Conservation (phyloP, 2,113 vertebrate genomes). For the Gambusia holbrooki region DNA sequence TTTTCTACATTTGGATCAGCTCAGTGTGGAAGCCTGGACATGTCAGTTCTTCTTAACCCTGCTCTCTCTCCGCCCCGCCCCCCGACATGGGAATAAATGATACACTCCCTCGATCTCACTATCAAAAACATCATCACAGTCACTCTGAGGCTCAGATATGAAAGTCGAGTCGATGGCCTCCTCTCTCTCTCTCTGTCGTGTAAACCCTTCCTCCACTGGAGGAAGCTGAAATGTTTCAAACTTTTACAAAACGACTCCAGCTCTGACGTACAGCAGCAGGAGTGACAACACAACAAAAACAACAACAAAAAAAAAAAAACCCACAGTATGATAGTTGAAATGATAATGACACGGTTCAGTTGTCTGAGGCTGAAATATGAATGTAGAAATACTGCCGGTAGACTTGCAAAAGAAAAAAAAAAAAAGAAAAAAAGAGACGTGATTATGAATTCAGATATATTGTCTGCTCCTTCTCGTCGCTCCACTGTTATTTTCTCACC, state of each 20-base stretch:
- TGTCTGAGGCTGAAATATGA: constrained; percentile 50
- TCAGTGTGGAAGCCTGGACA: constrained; percentile 76
- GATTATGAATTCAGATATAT: constrained; percentile 49
- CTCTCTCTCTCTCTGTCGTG: constrained; percentile 23
- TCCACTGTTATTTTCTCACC: constrained; percentile 7
- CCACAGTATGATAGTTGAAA: constrained; percentile 43
- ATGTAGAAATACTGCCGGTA: constrained; percentile 38
- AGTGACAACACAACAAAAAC: constrained; percentile 14
- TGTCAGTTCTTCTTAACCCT: constrained; percentile 54
- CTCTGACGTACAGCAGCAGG: constrained; percentile 45
- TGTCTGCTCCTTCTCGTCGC: constrained; percentile 12
- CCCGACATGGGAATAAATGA: constrained; percentile 28
- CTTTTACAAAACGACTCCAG: constrained; percentile 34
- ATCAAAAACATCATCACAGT: constrained; percentile 41
- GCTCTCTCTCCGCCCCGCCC: background rate
- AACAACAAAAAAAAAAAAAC: background rate
- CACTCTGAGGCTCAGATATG: constrained; percentile 47
- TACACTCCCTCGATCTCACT: constrained; percentile 31
- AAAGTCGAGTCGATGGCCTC: constrained; percentile 19
- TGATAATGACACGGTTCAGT: constrained; percentile 29
- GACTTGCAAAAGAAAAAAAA: constrained; percentile 13
- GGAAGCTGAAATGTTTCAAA: constrained; percentile 65
- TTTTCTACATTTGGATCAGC: constrained; percentile 79
- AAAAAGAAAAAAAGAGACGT: constrained; percentile 19
- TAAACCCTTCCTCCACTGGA: constrained; percentile 72